Conservation (phyloP, 2,113 vertebrate genomes). For the human (Homo sapiens) region DNA sequence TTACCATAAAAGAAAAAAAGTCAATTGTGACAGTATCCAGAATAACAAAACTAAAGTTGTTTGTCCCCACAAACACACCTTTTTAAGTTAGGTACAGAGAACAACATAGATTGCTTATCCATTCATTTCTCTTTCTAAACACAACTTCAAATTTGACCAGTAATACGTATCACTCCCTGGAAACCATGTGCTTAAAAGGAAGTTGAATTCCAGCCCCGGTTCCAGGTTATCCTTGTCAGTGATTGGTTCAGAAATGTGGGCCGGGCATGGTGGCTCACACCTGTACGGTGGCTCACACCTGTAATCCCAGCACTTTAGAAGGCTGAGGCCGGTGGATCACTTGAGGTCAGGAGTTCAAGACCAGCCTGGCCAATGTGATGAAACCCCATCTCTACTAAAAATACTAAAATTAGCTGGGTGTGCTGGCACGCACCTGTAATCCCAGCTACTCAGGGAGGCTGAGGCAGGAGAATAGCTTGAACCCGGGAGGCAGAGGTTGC, state of each 20-base stretch:
- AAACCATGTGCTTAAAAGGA: background rate
- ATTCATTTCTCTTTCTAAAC: background rate
- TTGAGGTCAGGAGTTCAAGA: no score
- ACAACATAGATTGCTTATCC: background rate
- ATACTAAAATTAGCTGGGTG: no score
- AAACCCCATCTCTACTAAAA: no score
- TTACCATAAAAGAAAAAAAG: background rate
- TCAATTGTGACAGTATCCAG: background rate
- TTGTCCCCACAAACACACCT: background rate
- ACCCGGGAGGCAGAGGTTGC: no score
- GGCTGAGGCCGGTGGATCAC: no score
- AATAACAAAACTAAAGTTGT: background rate
- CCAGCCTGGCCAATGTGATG: no score
- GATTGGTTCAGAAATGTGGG: background rate
- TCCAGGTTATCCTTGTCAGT: background rate
- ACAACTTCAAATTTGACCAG: background rate
- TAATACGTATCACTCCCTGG: background rate
- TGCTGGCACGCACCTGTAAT: no score
- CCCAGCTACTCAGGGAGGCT: no score
- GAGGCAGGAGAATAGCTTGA: no score
- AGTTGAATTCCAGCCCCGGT: background rate
- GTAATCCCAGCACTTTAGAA: no score
- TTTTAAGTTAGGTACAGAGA: background rate
- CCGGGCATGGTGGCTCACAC: no score
- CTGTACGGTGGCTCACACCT: no score